Conservation (phyloP, 2,113 vertebrate species). For the Anoura caudifer region DNA sequence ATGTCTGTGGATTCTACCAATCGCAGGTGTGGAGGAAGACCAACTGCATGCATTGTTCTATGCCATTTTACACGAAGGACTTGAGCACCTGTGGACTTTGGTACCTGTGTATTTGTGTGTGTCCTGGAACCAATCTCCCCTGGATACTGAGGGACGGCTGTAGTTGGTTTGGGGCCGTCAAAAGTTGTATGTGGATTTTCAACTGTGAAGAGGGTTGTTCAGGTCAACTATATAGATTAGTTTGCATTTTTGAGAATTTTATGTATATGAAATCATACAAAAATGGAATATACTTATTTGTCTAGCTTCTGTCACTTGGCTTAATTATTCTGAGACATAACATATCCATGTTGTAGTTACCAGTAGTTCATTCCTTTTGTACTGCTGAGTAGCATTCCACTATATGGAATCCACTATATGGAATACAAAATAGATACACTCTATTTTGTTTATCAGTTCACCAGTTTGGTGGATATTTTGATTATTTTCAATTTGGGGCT, state of each 20-base stretch:
- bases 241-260: constrained; percentile 19
- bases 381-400: background rate
- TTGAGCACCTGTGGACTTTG: background rate
- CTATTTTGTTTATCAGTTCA: background rate
- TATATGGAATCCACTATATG: background rate
- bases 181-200: background rate
- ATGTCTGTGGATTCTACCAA: background rate
- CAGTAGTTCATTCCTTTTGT: background rate
- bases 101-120: background rate
- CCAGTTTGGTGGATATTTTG: background rate
- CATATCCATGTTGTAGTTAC: background rate
- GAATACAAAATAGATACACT: no score
- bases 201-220: background rate
- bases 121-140: background rate
- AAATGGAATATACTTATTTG: background rate
- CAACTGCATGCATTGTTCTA: background rate
- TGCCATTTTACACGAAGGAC: background rate
- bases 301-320: background rate
- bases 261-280: background rate
- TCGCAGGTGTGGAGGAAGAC: background rate
- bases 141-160: background rate
- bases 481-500: background rate
- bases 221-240: background rate
- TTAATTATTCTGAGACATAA: background rate
- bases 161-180: background rate